These are phyloP conservation scores for Lutjanus argentimaculatus DNA, from an alignment of 2,797 vertebrate genomes.

Conservation along the genomic window DNA sequence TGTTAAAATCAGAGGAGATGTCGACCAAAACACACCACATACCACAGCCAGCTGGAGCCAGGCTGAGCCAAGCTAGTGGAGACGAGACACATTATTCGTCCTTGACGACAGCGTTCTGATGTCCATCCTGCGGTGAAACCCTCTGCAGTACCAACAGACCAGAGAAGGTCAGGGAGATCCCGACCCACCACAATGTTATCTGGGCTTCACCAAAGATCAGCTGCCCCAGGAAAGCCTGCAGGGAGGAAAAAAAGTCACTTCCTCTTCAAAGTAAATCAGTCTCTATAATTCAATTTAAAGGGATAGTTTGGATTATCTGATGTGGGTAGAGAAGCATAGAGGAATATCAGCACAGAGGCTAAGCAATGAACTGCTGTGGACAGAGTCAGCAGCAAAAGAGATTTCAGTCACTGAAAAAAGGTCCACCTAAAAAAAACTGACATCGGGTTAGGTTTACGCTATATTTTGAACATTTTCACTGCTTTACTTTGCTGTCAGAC, in stretches of 20 bases:
- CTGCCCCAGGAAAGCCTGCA: constrained; percentile 87
- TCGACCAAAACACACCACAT: constrained; percentile 15
- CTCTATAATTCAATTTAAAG: no score
- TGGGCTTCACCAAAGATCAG: constrained; percentile 88
- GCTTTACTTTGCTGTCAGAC: no score
- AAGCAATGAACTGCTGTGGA: no score
- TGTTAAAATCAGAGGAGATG: constrained; percentile 43
- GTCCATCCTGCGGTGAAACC: constrained; percentile 76
- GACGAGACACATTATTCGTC: constrained; percentile 71
- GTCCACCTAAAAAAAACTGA: no score
- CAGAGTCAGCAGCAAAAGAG: no score
- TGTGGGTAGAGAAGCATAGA: no score
- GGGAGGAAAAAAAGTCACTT: background rate
- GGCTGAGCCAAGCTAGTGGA: constrained; percentile 50
- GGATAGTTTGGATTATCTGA: no score
- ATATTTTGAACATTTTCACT: no score
- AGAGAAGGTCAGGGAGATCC: constrained; percentile 91
- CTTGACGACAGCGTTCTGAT: constrained; percentile 65
- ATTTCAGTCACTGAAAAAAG: no score
- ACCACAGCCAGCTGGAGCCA: constrained; percentile 27
- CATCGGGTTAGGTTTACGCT: no score
- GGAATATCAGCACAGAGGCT: no score
- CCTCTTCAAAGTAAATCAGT: background rate
- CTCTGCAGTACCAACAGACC: constrained; percentile 93
- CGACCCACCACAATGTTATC: constrained; percentile 93